phyloP scores from a whole-genome alignment of 1,140 invertebrate species.

The Cotesia typhae region DNA sequence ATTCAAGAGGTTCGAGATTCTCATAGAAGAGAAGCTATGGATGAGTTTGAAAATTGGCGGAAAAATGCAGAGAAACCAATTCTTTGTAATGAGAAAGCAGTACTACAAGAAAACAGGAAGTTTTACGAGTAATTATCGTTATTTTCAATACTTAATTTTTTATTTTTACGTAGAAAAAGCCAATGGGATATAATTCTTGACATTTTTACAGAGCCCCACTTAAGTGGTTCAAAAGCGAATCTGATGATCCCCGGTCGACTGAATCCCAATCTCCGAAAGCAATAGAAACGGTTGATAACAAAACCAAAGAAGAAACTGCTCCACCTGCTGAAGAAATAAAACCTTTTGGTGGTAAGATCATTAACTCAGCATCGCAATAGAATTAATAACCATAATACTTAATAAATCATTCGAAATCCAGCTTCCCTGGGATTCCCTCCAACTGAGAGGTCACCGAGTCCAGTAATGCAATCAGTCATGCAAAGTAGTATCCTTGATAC shows the following conservation, averaged over 20 bases:
- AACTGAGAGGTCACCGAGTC: not conserved
- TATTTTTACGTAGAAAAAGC: slow-evolving; percentile 9
- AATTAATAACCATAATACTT: not conserved
- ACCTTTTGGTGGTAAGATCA: not conserved
- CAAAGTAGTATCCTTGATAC: slow-evolving; percentile 32
- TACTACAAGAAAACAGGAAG: slow-evolving; percentile 51
- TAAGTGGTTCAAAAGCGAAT: slow-evolving; percentile 50
- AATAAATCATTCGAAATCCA: not conserved
- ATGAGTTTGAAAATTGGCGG: slow-evolving; percentile 75
- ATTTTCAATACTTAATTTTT: slow-evolving; percentile 25
- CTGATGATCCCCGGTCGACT: slow-evolving; percentile 5
- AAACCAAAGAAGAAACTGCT: not conserved
- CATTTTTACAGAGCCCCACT: slow-evolving; percentile 44
- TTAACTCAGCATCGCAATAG: not conserved
- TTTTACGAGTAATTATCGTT: slow-evolving; percentile 45
- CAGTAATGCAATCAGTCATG: slow-evolving; percentile 21
- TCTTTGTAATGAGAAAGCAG: slow-evolving; percentile 39
- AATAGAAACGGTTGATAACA: not conserved
- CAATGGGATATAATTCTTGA: slow-evolving; percentile 3
- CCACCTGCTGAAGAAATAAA: not conserved
- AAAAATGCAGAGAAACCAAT: slow-evolving; percentile 49
- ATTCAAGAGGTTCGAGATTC: slow-evolving; percentile 69
- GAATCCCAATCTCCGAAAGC: slow-evolving; percentile 3
- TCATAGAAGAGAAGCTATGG: slow-evolving; percentile 71
- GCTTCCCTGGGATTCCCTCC: not conserved